Evolutionary conservation across 2,888 invertebrate species (phyloP), one percentile per base, ranked within the genome.

Genomic region (Cryptus armator): DNA sequence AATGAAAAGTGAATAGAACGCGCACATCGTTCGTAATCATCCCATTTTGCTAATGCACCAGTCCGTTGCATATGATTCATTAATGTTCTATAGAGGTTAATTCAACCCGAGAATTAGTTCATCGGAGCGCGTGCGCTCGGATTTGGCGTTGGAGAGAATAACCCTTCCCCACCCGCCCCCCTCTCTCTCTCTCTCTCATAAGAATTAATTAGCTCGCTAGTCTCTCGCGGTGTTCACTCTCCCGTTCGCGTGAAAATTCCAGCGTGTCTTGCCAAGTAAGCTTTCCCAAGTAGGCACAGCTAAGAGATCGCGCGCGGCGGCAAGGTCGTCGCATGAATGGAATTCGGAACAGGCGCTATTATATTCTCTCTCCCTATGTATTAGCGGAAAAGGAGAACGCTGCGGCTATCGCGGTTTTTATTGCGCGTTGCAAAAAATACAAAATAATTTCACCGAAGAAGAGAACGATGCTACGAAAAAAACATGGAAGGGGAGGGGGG

Each of bases 271-370:
- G 85, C 81, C 86, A 85, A 85, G 83, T 77, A 66, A 83, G 83
- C 81, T 86, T 84, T 86, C 86, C 82, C 80, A 82, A 82, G 84
- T 87, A 84, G 86, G 83, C 82, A 51, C 74, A 81, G 78, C 51
- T 72, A 72, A 53, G 74, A 24, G 77, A 62, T 53, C 62, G 32
- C 56, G 53, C 72, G 44, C 44, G 48, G 51, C 51, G 66, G 89
- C 89, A 91, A 91, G 90, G 91, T 90, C 90, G 89, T 89, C 88
- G 87, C 79, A 89, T 85, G 89, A 88, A 43, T 89, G 90, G 90
- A 92, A 92, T 92, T 92, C 90, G 91, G 91, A 90, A 90, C 92
- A 91, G 87, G 87, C 89, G 89, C 85, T 64, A 75, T 59, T 75
- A 19, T 76, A 82, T 77, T 78, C 64, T 74, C 53, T 68, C 78